phyloP scores from a whole-genome alignment of 2,797 vertebrate species.

The Spizella passerina region DNA sequence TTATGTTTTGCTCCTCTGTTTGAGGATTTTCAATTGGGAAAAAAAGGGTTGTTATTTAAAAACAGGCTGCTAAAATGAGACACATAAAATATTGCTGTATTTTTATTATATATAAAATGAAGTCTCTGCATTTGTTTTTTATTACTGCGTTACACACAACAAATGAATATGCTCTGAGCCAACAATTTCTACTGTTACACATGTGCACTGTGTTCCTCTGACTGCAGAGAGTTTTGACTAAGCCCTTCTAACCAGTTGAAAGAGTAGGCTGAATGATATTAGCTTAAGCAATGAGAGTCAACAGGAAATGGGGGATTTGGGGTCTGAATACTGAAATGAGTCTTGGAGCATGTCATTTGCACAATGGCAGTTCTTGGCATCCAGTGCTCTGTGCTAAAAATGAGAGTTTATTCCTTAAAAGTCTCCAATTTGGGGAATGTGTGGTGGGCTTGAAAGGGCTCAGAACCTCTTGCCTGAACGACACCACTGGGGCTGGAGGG shows the following conservation, averaged over 20 bases:
- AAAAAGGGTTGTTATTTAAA: conserved; percentile 61
- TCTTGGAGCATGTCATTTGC: conserved; percentile 27
- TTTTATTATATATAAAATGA: conserved; percentile 64
- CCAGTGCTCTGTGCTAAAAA: conserved; percentile 58
- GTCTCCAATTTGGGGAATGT: conserved; percentile 16
- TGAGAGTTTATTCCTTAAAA: conserved; percentile 10
- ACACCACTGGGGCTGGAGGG: conserved; percentile 7
- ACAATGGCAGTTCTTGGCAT: conserved; percentile 49
- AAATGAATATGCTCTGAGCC: conserved; percentile 59
- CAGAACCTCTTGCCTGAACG: conserved; percentile 16
- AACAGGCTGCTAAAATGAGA: conserved; percentile 64
- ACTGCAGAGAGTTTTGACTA: conserved; percentile 29
- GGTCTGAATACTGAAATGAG: conserved; percentile 28
- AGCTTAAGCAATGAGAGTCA: conserved; percentile 60
- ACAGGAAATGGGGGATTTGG: conserved; percentile 61
- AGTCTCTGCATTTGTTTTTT: conserved; percentile 63
- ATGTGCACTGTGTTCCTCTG: conserved; percentile 44
- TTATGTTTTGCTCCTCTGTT: conserved; percentile 54
- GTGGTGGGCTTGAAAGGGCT: conserved; percentile 49
- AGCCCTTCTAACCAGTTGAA: conserved; percentile 45
- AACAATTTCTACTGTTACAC: conserved; percentile 60
- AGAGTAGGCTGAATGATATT: conserved; percentile 58
- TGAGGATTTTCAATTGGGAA: conserved; percentile 52
- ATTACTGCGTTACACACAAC: conserved; percentile 67
- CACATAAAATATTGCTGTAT: conserved; percentile 63